These are phyloP conservation scores for Nomia melanderi DNA, from an alignment of 1,140 invertebrate genomes.

Conservation along the genomic window DNA sequence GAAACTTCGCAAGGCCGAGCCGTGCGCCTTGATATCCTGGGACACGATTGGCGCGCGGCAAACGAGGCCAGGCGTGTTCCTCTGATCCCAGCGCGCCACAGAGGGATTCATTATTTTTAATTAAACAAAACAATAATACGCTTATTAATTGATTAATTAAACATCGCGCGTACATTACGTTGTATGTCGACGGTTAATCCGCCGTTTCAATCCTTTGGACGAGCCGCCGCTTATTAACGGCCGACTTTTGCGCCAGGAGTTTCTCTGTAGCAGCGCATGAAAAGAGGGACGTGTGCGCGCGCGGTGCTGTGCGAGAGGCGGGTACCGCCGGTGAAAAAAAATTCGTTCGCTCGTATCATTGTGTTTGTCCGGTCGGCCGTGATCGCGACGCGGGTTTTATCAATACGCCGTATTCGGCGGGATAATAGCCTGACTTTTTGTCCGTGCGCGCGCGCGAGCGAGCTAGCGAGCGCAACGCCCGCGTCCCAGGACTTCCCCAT, in stretches of 20 bases:
- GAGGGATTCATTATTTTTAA: slow-evolving; percentile 71
- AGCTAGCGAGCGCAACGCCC: no score
- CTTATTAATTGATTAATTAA: slow-evolving; percentile 74
- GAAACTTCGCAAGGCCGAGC: no score
- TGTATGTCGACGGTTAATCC: slow-evolving; percentile 59
- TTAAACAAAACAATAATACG: slow-evolving; percentile 72
- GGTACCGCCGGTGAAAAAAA: slow-evolving; percentile 3
- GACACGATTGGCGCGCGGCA: not conserved
- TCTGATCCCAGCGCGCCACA: slow-evolving; percentile 30
- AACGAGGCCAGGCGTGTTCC: not conserved
- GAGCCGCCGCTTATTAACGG: slow-evolving; percentile 45
- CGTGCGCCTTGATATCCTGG: not conserved
- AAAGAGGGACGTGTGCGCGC: not conserved
- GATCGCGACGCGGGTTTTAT: slow-evolving; percentile 49
- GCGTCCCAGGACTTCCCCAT: slow-evolving; percentile 34
- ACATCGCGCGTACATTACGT: slow-evolving; percentile 62
- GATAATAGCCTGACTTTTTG: slow-evolving; percentile 51
- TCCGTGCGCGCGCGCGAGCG: no score
- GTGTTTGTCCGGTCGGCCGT: slow-evolving; percentile 50
- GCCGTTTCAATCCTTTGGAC: slow-evolving; percentile 45
- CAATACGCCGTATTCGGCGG: slow-evolving; percentile 48
- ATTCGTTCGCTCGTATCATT: slow-evolving; percentile 47
- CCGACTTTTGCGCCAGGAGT: slow-evolving; percentile 48
- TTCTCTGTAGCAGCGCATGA: slow-evolving; percentile 34
- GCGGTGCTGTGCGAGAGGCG: no score